Conservation (phyloP, 2,888 invertebrate genomes). For the Drosophila sordidapex region DNA sequence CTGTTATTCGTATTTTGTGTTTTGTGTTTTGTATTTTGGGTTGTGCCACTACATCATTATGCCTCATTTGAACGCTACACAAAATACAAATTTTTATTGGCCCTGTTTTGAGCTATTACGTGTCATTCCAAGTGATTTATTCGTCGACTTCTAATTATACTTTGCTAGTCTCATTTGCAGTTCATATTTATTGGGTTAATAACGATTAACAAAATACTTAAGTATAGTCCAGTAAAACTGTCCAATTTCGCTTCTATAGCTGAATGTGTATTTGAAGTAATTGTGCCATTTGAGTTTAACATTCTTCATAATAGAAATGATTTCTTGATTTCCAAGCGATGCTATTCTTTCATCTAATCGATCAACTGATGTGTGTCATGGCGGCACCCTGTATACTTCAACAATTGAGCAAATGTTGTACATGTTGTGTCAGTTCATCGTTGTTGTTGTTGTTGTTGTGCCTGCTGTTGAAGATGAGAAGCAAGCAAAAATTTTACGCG, state of each 20-base stretch:
- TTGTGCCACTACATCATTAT: not conserved
- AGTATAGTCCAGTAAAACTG: not conserved
- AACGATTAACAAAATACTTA: not conserved
- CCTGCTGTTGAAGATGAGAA: constrained; percentile 51
- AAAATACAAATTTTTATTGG: not conserved
- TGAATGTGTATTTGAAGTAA: not conserved
- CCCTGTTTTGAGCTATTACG: not conserved
- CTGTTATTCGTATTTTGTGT: not conserved
- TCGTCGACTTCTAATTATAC: not conserved
- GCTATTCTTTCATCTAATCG: not conserved
- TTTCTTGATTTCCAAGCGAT: not conserved
- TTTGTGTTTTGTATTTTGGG: not conserved
- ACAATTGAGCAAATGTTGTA: constrained; percentile 70
- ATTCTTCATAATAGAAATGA: not conserved
- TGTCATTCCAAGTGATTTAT: not conserved
- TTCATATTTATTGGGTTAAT: not conserved
- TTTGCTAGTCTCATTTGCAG: not conserved
- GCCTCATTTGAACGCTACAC: not conserved
- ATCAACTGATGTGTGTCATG: constrained; percentile 18
- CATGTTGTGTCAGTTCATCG: constrained; percentile 57
- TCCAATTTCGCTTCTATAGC: not conserved
- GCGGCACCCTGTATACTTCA: constrained; percentile 60
- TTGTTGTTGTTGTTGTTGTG: constrained; percentile 29
- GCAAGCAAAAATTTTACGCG: constrained; percentile 66
- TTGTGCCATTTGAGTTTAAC: not conserved